Evolutionary conservation across 2,888 invertebrate species (phyloP).

Genomic region (Andrena flavipes): DNA sequence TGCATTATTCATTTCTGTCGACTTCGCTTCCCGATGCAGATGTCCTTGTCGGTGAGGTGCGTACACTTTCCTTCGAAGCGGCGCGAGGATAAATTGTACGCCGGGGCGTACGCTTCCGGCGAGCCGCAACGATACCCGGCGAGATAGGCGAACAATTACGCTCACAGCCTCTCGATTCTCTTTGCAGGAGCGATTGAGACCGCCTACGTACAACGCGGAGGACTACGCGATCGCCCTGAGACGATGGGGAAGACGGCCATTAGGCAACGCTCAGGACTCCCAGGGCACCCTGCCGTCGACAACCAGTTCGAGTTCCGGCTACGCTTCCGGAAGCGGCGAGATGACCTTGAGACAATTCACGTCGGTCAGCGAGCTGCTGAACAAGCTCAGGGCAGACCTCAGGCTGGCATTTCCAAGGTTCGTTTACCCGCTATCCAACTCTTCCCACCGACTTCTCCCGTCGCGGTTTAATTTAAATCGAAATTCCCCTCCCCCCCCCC

Average conservation of each 20-base stretch:
- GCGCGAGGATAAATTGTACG: neutral
- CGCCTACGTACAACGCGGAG: conserved; percentile 96
- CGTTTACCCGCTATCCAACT: conserved; percentile 46
- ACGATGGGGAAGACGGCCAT: conserved; percentile 91
- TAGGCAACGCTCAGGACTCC: conserved; percentile 83
- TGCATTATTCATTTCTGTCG: too few relatives aligned
- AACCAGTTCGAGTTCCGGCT: conserved; percentile 84
- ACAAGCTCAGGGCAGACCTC: conserved; percentile 94
- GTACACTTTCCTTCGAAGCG: neutral
- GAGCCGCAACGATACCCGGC: neutral
- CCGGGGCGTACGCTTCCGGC: too few relatives aligned
- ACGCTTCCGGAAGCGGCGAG: conserved; percentile 89
- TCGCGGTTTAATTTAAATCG: neutral
- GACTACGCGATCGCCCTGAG: conserved; percentile 93
- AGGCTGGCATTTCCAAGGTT: conserved; percentile 95
- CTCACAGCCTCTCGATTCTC: conserved; percentile 1
- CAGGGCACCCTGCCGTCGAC: conserved; percentile 83
- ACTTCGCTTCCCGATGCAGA: too few relatives aligned
- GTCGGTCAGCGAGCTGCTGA: conserved; percentile 94
- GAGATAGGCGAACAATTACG: conserved; percentile 8
- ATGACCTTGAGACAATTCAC: conserved; percentile 95
- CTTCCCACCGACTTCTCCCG: neutral
- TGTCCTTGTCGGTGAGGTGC: too few relatives aligned
- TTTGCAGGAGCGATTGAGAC: conserved; percentile 91
- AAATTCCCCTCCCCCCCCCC: neutral